These are phyloP conservation scores for Phorcus lineatus DNA, from an alignment of 2,888 invertebrate genomes.

Conservation along the genomic window DNA sequence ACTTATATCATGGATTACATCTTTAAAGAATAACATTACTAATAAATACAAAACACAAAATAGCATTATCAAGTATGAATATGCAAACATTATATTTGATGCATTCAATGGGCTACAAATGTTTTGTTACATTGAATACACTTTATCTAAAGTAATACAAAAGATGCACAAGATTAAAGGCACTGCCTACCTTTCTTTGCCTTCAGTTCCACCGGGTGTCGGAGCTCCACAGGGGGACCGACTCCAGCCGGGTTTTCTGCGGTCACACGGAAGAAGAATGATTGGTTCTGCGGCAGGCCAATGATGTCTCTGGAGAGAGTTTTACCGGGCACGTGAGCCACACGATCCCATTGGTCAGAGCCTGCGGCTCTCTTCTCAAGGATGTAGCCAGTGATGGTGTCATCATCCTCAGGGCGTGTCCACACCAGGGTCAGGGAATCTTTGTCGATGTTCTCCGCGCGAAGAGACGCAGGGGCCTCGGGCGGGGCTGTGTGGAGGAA, in stretches of 20 bases:
- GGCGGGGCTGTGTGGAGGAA: constrained; percentile 56
- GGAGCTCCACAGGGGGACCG: constrained; percentile 66
- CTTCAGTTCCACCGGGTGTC: constrained; percentile 64
- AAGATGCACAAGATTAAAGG: background rate
- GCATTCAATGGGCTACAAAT: background rate
- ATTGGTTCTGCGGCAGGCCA: constrained; percentile 72
- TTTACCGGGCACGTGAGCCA: constrained; percentile 60
- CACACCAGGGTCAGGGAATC: constrained; percentile 68
- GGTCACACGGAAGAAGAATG: constrained; percentile 89
- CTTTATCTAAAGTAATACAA: background rate
- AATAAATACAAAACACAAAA: background rate
- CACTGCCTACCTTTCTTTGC: constrained; percentile 58
- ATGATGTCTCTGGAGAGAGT: constrained; percentile 57
- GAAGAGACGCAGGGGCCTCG: constrained; percentile 59
- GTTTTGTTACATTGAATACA: background rate
- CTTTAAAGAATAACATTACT: background rate
- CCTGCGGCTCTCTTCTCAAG: constrained; percentile 79
- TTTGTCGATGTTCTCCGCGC: constrained; percentile 66
- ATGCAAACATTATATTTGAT: background rate
- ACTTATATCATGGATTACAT: no score
- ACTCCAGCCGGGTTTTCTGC: constrained; percentile 82
- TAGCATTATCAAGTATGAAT: background rate
- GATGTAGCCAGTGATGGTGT: constrained; percentile 70
- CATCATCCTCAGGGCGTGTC: constrained; percentile 71
- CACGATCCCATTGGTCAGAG: constrained; percentile 83